These are phyloP conservation scores for Drosophila setifemur DNA, from an alignment of 1,140 invertebrate species.

Conservation along the genomic window DNA sequence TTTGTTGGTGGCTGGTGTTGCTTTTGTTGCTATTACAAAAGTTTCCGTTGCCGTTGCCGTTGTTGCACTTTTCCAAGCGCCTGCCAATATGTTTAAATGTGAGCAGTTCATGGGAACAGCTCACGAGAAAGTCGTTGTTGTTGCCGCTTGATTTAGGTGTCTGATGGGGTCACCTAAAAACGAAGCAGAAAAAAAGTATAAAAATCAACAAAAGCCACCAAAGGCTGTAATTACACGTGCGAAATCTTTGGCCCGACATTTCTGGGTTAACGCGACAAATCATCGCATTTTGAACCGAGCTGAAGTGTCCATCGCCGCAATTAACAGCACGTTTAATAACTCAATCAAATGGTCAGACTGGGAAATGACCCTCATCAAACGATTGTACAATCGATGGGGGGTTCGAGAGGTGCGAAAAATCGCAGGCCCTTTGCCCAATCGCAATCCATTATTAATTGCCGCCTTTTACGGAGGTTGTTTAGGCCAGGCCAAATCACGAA, in stretches of 20 bases:
- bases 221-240: constrained; percentile 50
- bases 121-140: constrained; percentile 61
- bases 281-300: constrained; percentile 6
- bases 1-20: constrained; percentile 14
- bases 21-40: constrained; percentile 39
- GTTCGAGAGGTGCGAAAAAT: constrained; percentile 8
- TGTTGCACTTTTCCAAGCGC: constrained; percentile 46
- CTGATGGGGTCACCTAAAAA: constrained; percentile 51
- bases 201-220: not conserved
- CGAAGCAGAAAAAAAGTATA: constrained; percentile 24
- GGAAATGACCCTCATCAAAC: constrained; percentile 56
- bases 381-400: constrained; percentile 23
- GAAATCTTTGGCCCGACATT: constrained; percentile 55
- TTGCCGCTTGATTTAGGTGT: constrained; percentile 37
- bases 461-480: constrained; percentile 66
- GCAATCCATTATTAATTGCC: constrained; percentile 55
- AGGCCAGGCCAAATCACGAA: constrained; percentile 35
- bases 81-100: constrained; percentile 72
- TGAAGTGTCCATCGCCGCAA: constrained; percentile 44
- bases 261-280: constrained; percentile 73
- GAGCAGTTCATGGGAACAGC: constrained; percentile 75
- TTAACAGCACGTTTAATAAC: constrained; percentile 72
- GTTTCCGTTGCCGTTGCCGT: constrained; percentile 12
- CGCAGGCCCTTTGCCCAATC: constrained; percentile 26
- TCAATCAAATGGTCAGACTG: constrained; percentile 48